Evolutionary conservation across 2,113 vertebrate genomes (phyloP), one percentile per base, ranked within the genome.

Genomic region (Nothobranchius furzeri): DNA sequence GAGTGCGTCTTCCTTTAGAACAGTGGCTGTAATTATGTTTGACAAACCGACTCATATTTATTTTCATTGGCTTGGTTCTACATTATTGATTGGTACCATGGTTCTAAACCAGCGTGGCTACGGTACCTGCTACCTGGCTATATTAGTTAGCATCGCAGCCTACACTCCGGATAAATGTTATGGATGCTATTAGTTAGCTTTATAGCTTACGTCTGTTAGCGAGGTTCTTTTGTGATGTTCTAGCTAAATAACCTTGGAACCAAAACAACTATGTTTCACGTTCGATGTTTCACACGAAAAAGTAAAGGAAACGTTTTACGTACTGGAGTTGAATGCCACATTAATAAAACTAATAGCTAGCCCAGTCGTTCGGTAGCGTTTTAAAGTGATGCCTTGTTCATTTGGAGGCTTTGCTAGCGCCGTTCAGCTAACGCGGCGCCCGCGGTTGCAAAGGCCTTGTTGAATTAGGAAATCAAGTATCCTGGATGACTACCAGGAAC

Each of bases 181-280:
- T 3, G 25, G 76, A 85, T 84, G 83, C 82, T 88, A 84, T 64
- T 62, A 25, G 72, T 76, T 85, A 88, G 86, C 85, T 58, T 46
- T 58, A 40, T 45, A 37, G 75, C 79, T 85, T 87, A 73, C 79
- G 52, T 81, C 35, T 62, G 67, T 47, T 82, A 77, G 85, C 85
- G 53, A 53, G 51, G 15, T 50, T 82, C 72, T 86, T 85, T 88
- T 90, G 87, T 91, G 88, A 85, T 87, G 81, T 80, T 83, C 76
- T 77, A 77, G 83, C 87, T 73, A 64, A 90, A 85, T 89, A 91
- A 92, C 84, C 86, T 90, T 86, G 86, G 75, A 78, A 46, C 48
- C 12, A 48, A 40, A 42, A 51, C 46, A 35, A 7, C n/a, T 10
- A 0, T 25, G 35, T 20, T 20, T 68, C 40, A 13, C 17, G 3